A percentile compares a stretch with the other conserved stretches of the same genome.
Evolutionary conservation across 2,113 vertebrate genomes (phyloP).

Genomic region (Maccullochella peelii): DNA sequence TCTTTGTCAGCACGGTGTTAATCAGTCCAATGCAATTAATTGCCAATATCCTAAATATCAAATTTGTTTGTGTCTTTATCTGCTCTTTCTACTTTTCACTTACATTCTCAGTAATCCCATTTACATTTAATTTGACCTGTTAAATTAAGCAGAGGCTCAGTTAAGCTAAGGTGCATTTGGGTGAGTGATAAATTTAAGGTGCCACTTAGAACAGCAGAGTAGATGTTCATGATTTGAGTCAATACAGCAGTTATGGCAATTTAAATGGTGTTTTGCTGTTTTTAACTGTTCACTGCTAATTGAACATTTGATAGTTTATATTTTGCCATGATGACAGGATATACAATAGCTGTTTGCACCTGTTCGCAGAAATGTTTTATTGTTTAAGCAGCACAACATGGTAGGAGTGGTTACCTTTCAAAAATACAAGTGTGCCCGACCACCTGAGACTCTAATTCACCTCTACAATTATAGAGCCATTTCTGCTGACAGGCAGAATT

Average conservation of each 20-base stretch:
- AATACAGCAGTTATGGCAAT: background rate
- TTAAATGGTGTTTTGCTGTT: background rate
- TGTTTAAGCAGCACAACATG: background rate
- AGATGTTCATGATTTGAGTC: background rate
- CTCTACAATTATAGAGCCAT: background rate
- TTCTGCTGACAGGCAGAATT: background rate
- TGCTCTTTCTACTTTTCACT: slow-evolving; percentile 7
- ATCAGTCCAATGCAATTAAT: slow-evolving; percentile 3
- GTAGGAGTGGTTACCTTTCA: background rate
- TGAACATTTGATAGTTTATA: background rate
- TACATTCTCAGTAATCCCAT: slow-evolving; percentile 15
- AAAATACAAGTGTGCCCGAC: background rate
- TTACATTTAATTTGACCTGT: background rate
- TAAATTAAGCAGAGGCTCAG: background rate
- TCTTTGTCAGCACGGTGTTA: background rate
- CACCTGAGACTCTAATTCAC: background rate
- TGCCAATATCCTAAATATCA: background rate
- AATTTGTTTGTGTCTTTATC: slow-evolving; percentile 12
- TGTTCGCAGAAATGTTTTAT: background rate
- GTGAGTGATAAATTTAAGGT: background rate
- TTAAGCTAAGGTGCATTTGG: background rate
- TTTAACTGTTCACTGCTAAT: background rate
- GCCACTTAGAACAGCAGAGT: background rate
- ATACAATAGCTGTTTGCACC: background rate
- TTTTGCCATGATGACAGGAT: background rate